Base-by-base conservation (phyloP, 2,888 invertebrate species). In the Agrochola macilenta region DNA sequence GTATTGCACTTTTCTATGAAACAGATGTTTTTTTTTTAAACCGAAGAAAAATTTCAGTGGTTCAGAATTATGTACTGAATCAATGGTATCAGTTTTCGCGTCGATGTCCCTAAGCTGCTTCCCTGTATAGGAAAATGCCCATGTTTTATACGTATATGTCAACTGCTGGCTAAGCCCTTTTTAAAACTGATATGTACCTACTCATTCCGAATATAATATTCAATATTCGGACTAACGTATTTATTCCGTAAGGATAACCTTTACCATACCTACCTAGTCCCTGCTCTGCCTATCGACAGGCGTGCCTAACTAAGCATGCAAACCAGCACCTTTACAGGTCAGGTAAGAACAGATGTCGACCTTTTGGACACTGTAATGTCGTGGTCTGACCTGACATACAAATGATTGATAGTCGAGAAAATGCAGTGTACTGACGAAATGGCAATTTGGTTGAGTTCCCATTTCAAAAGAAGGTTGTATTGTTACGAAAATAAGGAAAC, bases 321-420 rank as follows among this genome's bases (percentile, higher is more conserved):
- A 9, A 39, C 54, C 61, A 52, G 30, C 9, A n/a, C 64, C 52
- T 64, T 57, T 66, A n/a, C 49, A 72, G 7, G 5, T 49, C 49
- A 52, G 2, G 17, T 49, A 9, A 26, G 17, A 30, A 60, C 52
- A 57, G 61, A 17, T 52, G 26, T 17, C 43, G 60, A 69, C 72
- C 71, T 72, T 84, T 71, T 57, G 57, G n/a, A 43, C 54, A 68
- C 46, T 20, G 12, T 65, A 61, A 82, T 69, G 57, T 52, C 49
- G 64, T 46, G 26, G 43, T 17, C 43, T 57, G 52, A 71, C 60
- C 58, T 70, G 69, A 69, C 58, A 73, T 57, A 63, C 35, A 66
- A 69, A 82, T 69, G 54, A 81, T 72, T 49, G 70, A 74, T 81
- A 3, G 54, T 3, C 23, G 26, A 66, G 54, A 79, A 61, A 73